Percentiles rank a stretch among this genome's conserved stretches.
Conservation (phyloP, 1,140 invertebrate genomes). For the Melitaea cinxia region DNA sequence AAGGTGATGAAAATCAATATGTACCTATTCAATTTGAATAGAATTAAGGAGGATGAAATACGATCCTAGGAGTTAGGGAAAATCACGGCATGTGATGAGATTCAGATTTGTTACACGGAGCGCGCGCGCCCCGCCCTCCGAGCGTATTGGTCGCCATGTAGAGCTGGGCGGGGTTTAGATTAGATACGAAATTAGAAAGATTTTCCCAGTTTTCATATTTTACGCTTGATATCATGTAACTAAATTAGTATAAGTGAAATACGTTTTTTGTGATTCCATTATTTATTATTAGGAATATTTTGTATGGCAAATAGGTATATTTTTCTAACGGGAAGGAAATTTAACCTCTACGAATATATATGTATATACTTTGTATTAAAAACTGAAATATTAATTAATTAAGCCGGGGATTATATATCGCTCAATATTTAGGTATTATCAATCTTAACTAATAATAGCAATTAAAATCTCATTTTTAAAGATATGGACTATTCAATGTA, state of each 20-base stretch:
- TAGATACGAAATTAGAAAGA: constrained; percentile 71
- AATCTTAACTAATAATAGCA: no score
- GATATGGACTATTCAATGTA: no score
- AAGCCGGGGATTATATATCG: no score
- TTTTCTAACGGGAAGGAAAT: no score
- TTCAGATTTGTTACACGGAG: constrained; percentile 59
- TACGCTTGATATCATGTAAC: not conserved
- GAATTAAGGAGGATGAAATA: not conserved
- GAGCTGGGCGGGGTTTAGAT: constrained; percentile 70
- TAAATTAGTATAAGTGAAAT: not conserved
- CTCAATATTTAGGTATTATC: no score
- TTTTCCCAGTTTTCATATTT: constrained; percentile 31
- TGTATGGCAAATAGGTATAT: no score
- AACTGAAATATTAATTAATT: no score
- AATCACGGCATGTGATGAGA: constrained; percentile 52
- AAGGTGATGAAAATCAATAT: no score
- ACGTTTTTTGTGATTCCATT: not conserved
- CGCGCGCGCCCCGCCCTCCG: constrained; percentile 60
- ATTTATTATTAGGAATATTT: no score
- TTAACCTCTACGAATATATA: no score
- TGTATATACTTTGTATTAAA: no score
- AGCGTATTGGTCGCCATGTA: constrained; percentile 64
- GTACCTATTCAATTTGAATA: not conserved
- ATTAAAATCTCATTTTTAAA: no score
- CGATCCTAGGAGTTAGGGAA: constrained; percentile 30